These are phyloP conservation scores for Drosophila neonasuta DNA, from an alignment of 2,888 invertebrate genomes.

Conservation along the genomic window DNA sequence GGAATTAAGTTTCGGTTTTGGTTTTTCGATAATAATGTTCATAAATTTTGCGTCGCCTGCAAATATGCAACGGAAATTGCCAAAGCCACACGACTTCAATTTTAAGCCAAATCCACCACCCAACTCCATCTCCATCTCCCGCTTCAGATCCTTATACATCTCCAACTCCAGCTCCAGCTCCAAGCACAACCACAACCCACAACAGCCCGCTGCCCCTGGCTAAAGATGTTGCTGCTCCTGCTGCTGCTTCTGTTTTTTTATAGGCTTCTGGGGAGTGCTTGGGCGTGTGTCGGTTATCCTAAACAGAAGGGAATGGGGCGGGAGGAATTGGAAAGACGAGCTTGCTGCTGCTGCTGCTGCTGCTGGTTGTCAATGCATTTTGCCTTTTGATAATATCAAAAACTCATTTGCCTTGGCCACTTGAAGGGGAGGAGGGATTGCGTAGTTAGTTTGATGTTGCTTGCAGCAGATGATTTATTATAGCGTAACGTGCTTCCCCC, in stretches of 20 bases:
- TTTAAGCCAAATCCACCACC: conserved; percentile 29
- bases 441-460: conserved; percentile 55
- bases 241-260: conserved; percentile 53
- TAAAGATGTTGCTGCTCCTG: conserved; percentile 41
- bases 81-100: conserved; percentile 67
- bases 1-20: conserved; percentile 30
- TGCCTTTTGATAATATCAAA: conserved; percentile 70
- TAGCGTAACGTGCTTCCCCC: conserved; percentile 21
- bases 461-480: conserved; percentile 69
- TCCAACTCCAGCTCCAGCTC: background rate
- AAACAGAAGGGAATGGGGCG: background rate
- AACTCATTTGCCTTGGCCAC: conserved; percentile 69
- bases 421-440: conserved; percentile 35
- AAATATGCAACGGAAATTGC: conserved; percentile 74
- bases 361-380: conserved; percentile 71
- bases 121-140: conserved; percentile 7
- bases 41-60: conserved; percentile 67
- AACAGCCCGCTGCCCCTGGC: conserved; percentile 15
- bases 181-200: background rate
- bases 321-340: background rate
- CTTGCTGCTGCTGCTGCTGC: conserved; percentile 18
- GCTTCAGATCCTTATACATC: background rate
- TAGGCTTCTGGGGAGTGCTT: conserved; percentile 59
- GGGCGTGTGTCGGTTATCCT: conserved; percentile 53
- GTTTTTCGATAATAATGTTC: conserved; percentile 61